Evolutionary conservation across 2,113 vertebrate genomes (phyloP), one percentile per base, ranked within the genome.

Genomic region (Perca schrenkii): DNA sequence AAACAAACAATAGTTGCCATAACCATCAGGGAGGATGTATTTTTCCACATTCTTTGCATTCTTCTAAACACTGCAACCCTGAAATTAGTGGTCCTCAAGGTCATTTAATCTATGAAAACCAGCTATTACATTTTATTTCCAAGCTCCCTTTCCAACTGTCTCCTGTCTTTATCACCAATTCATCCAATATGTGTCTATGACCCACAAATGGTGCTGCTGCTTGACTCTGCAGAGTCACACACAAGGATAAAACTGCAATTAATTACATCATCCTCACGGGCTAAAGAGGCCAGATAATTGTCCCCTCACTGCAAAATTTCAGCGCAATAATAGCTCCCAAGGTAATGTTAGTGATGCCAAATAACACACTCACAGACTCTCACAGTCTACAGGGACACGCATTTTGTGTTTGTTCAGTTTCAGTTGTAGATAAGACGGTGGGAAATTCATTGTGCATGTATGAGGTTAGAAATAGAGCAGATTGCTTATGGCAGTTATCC

Each of bases 401-500:
- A 28, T 74, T 80, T 67, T 54, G 50, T 86, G 69, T 90, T 89
- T 90, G 47, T 71, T 86, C 82, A 86, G 58, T 79, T 81, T 79
- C 76, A 79, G 28, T 61, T 21, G 67, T 58, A 79, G 88, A 91
- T 91, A 89, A 93, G 65, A 86, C 1, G 52, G 85, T 90, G 90
- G 87, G 90, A 90, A 86, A 77, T 68, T 80, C 28, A 83, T 8
- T 4, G 68, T 58, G 73, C 70, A 21, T 68, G 76, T 34, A 79
- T 57, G 54, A 72, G 53, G 50, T 87, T 84, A 75, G 82, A 70
- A 83, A 71, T 31, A 64, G 54, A 89, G 71, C 54, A 40, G 28
- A 85, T 72, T 79, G 58, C 56, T 83, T 17, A 21, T 85, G 88
- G 74, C 75, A 61, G 57, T 40, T 58, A 21, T 58, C 79, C 69